A percentile compares a stretch with the other conserved stretches of the same genome.
These are phyloP conservation scores for Epistrophe eligans DNA, from an alignment of 2,888 invertebrate genomes.

Conservation along the genomic window DNA sequence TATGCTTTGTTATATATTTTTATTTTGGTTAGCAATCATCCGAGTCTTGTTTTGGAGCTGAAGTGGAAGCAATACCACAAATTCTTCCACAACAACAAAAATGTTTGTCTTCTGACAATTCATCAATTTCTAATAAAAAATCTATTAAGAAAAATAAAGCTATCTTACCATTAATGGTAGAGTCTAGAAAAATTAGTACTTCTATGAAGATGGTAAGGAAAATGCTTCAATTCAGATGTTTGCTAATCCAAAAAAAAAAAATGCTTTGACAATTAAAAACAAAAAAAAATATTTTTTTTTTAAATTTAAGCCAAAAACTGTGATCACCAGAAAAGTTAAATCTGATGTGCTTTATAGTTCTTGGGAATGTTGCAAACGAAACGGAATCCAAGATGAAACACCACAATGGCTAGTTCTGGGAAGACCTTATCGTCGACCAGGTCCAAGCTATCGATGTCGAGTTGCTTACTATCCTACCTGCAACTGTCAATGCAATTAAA, in stretches of 20 bases:
- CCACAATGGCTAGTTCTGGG: slow-evolving; percentile 44
- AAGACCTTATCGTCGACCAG: slow-evolving; percentile 14
- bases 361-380: slow-evolving; percentile 42
- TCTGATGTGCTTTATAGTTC: slow-evolving; percentile 38
- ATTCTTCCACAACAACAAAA: background rate
- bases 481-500: background rate
- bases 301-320: slow-evolving; percentile 27
- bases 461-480: slow-evolving; percentile 19
- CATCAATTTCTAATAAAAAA: background rate
- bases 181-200: background rate
- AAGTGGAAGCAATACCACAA: slow-evolving; percentile 46
- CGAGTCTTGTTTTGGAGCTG: slow-evolving; percentile 12
- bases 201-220: slow-evolving; percentile 20
- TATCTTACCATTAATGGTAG: background rate
- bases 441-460: slow-evolving; percentile 8
- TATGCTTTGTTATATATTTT: too few species aligned
- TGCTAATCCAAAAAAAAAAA: background rate
- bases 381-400: slow-evolving; percentile 52
- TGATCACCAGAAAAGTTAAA: slow-evolving; percentile 25
- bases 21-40: slow-evolving; percentile 28
- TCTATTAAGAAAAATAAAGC: background rate
- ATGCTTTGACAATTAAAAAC: background rate
- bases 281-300: background rate
- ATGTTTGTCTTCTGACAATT: background rate
- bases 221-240: background rate